Evolutionary conservation across 2,113 vertebrate species (phyloP), one percentile per base, ranked within the genome.

Genomic region (Lanius collurio): DNA sequence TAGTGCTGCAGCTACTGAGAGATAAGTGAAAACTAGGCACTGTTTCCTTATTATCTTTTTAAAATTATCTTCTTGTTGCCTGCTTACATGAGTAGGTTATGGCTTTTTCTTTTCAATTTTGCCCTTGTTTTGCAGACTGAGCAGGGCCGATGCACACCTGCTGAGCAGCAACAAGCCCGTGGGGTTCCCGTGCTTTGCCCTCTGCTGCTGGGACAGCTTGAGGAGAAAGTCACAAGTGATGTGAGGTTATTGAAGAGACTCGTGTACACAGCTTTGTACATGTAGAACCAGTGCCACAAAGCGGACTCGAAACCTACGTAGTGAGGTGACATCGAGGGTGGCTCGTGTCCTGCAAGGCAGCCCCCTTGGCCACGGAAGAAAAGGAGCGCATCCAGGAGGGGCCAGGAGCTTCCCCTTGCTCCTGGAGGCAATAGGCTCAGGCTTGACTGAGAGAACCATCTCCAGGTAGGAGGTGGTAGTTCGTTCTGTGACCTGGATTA

Each of bases 241-340:
- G 39, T 1, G 2, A 16, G 10, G 37, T 28, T 42, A 15, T 2
- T 17, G 30, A 11, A 41, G 35, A 60, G 14, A 14, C 15, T 18
- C 4, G 3, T 2, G 44, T 50, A 4, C 49, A 4, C 35, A 14
- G 21, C 63, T 53, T 24, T 57, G 28, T 4, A 18, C 23, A 1
- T 15, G 9, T 37, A 10, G 16, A 76, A 23, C 20, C 33, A 5
- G 10, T 8, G 62, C 15, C 23, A 22, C 14, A 9, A 11, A 21
- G 31, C 1, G 1, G 33, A 37, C 19, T 12, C 28, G 33, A 26
- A 18, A 5, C 5, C 10, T 65, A 1, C 0, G 8, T 1, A 11
- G 20, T 1, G 39, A 46, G 15, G 39, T 62, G 13, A 20, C 31
- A 18, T 27, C 12, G 6, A 9, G 21, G 23, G 28, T 10, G 33